These are phyloP conservation scores for Notolabrus celidotus DNA, from an alignment of 2,797 vertebrate genomes.

Conservation along the genomic window DNA sequence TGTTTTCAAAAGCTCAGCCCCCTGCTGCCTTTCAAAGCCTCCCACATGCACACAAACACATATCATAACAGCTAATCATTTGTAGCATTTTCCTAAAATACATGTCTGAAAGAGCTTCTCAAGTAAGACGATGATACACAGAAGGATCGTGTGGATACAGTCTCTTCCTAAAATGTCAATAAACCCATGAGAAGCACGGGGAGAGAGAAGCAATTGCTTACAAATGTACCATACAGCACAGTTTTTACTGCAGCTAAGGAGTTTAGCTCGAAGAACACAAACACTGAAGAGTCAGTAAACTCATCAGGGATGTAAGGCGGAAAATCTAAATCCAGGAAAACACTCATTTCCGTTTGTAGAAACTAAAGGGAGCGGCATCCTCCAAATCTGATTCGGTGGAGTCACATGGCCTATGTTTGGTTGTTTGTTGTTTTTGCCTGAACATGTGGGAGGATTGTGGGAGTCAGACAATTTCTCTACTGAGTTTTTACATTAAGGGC, in stretches of 20 bases:
- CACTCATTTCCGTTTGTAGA: conserved; percentile 20
- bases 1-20: conserved; percentile 37
- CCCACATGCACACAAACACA: conserved; percentile 28
- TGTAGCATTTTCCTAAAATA: conserved; percentile 26
- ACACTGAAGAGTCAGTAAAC: neutral
- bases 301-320: neutral
- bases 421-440: neutral
- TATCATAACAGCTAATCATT: conserved; percentile 35
- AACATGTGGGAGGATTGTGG: neutral
- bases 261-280: neutral
- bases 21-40: conserved; percentile 35
- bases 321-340: conserved; percentile 40
- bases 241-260: conserved; percentile 1
- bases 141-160: neutral
- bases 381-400: conserved; percentile 15
- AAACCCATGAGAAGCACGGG: neutral
- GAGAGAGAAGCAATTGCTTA: neutral
- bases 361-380: conserved; percentile 31
- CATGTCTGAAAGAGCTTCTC: neutral
- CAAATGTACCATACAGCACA: neutral
- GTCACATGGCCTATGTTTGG: neutral
- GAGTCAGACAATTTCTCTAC: neutral
- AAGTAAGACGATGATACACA: neutral
- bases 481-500: neutral
- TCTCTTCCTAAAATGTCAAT: neutral